Conservation (phyloP, 2,113 vertebrate genomes). For the Amblyornis subalaris region DNA sequence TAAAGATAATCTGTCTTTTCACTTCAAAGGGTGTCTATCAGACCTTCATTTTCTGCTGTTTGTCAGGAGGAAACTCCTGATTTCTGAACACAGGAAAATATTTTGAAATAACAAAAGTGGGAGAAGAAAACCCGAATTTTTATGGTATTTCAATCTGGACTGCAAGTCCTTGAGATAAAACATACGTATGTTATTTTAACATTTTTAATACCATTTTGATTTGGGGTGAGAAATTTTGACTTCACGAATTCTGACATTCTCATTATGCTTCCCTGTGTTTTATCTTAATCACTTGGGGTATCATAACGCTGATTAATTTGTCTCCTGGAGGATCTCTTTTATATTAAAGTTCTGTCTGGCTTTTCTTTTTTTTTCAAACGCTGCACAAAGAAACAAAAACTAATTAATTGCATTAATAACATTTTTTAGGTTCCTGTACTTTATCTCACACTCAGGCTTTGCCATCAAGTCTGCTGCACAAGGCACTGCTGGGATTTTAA, state of each 20-base stretch:
- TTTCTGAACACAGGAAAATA: not conserved
- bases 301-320: conserved; percentile 32
- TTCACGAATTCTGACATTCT: not conserved
- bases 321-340: conserved; percentile 9
- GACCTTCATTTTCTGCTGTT: not conserved
- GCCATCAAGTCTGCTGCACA: not conserved
- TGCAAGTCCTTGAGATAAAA: not conserved
- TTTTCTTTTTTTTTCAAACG: not conserved
- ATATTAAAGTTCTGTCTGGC: not conserved
- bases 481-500: not conserved
- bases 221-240: not conserved
- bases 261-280: not conserved
- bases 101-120: not conserved
- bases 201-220: not conserved
- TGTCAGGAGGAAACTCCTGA: not conserved
- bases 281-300: not conserved
- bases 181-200: not conserved
- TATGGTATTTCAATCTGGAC: not conserved
- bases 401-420: conserved; percentile 32
- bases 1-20: not conserved
- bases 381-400: conserved; percentile 22
- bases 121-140: not conserved
- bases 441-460: not conserved
- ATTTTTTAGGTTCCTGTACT: not conserved
- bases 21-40: not conserved